These are phyloP conservation scores for Parotocinclus haroldoi DNA, from an alignment of 2,797 vertebrate genomes.

Conservation along the genomic window DNA sequence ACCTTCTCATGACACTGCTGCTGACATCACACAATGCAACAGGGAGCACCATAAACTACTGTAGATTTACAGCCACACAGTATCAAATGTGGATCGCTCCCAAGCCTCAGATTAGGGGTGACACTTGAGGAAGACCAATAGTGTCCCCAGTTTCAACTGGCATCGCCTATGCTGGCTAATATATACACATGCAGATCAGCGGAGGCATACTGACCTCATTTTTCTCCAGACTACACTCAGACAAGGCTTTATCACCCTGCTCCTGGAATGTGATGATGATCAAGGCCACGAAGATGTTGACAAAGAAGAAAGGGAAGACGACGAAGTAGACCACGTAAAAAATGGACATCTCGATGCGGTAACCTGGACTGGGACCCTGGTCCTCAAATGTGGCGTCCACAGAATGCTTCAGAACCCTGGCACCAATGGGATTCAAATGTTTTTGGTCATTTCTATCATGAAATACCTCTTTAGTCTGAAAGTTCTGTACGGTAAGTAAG, in stretches of 20 bases:
- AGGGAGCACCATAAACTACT: too few species aligned
- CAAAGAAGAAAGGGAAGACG: conserved; percentile 98
- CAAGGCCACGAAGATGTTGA: conserved; percentile 97
- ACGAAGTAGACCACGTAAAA: conserved; percentile 98
- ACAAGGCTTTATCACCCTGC: conserved; percentile 95
- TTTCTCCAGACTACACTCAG: conserved; percentile 95
- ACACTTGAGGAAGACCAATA: too few species aligned
- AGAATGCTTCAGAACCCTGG: conserved; percentile 93
- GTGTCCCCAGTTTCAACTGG: too few species aligned
- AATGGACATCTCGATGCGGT: conserved; percentile 95
- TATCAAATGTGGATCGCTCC: too few species aligned
- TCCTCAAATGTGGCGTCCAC: conserved; percentile 96
- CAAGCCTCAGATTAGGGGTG: too few species aligned
- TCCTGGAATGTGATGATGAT: conserved; percentile 99
- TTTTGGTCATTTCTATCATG: not conserved
- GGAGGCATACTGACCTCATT: conserved; percentile 77
- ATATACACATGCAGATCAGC: too few species aligned
- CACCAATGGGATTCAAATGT: not conserved
- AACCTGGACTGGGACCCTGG: conserved; percentile 90
- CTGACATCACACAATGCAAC: too few species aligned
- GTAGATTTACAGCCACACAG: too few species aligned
- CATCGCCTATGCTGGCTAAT: too few species aligned
- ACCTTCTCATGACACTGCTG: too few species aligned
- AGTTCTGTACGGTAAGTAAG: not conserved
- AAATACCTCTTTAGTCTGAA: not conserved